phyloP scores from a whole-genome alignment of 2,888 invertebrate species.

The Silvanus unidentatus region DNA sequence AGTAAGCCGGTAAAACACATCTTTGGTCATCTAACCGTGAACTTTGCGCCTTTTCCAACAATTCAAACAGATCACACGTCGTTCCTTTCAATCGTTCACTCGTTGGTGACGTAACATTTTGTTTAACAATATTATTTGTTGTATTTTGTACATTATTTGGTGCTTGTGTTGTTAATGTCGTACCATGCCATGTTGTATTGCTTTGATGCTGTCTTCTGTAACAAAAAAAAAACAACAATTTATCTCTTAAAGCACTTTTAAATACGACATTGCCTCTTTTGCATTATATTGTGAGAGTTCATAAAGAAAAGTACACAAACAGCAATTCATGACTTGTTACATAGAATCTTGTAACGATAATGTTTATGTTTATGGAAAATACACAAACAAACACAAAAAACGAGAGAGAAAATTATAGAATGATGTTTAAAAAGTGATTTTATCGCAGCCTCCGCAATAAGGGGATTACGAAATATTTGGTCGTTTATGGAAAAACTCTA shows the following conservation, averaged over 20 bases:
- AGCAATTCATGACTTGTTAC: too few species aligned
- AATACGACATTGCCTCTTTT: too few species aligned
- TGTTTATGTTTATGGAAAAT: too few species aligned
- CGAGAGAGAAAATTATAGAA: too few species aligned
- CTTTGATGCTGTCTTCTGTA: slow-evolving; percentile 63
- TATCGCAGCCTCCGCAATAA: too few species aligned
- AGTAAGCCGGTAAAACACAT: slow-evolving; percentile 88
- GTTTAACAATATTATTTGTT: slow-evolving; percentile 3
- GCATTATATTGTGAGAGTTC: not conserved
- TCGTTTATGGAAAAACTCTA: too few species aligned
- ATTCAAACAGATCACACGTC: slow-evolving; percentile 80
- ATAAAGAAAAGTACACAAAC: too few species aligned
- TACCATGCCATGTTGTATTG: slow-evolving; percentile 44
- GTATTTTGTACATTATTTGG: slow-evolving; percentile 5
- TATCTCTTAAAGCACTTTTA: not conserved
- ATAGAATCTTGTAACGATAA: too few species aligned
- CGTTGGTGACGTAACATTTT: slow-evolving; percentile 4
- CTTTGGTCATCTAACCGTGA: slow-evolving; percentile 95
- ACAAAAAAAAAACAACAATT: slow-evolving; percentile 17
- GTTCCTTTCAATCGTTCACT: slow-evolving; percentile 48
- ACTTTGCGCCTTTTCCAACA: slow-evolving; percentile 90
- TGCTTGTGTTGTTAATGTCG: slow-evolving; percentile 18
- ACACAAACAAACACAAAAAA: too few species aligned
- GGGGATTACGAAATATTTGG: too few species aligned
- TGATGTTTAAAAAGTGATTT: too few species aligned